Conservation (phyloP, 2,888 invertebrate species). For the Chrysolina americana region DNA sequence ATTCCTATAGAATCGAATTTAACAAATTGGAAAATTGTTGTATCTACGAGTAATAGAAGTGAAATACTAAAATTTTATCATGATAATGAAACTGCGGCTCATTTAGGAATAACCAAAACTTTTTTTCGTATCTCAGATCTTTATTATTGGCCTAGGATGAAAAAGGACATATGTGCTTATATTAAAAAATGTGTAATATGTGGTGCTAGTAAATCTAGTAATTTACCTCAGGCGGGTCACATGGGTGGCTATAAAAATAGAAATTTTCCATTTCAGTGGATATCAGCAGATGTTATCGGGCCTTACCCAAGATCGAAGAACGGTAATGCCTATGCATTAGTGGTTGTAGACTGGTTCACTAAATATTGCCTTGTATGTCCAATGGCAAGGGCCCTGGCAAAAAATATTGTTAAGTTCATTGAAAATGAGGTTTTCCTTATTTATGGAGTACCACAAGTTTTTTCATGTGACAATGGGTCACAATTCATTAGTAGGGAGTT, state of each 20-base stretch:
- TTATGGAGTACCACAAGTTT: slow-evolving; percentile 41
- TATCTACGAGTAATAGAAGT: no score
- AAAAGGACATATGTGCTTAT: no score
- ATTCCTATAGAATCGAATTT: slow-evolving; percentile 4
- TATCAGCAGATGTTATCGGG: slow-evolving; percentile 47
- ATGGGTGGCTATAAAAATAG: slow-evolving; percentile 37
- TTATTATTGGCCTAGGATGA: no score
- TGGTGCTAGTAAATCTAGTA: slow-evolving; percentile 39
- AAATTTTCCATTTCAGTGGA: slow-evolving; percentile 40
- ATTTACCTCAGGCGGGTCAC: slow-evolving; percentile 39
- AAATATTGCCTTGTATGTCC: slow-evolving; percentile 16
- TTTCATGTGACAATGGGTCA: slow-evolving; percentile 40
- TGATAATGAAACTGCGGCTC: no score
- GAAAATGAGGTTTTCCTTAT: slow-evolving; percentile 46
- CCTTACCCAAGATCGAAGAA: slow-evolving; percentile 40
- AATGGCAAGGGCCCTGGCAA: slow-evolving; percentile 22
- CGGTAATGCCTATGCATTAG: slow-evolving; percentile 17
- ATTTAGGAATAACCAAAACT: no score
- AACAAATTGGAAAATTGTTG: no score
- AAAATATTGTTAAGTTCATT: slow-evolving; percentile 36
- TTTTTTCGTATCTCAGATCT: no score
- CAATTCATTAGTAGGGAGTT: slow-evolving; percentile 38
- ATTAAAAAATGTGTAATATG: slow-evolving; percentile 39
- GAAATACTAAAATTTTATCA: no score
- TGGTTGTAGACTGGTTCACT: slow-evolving; percentile 25